Evolutionary conservation across 2,797 vertebrate species (phyloP).

Genomic region (Apodemus agrarius): DNA sequence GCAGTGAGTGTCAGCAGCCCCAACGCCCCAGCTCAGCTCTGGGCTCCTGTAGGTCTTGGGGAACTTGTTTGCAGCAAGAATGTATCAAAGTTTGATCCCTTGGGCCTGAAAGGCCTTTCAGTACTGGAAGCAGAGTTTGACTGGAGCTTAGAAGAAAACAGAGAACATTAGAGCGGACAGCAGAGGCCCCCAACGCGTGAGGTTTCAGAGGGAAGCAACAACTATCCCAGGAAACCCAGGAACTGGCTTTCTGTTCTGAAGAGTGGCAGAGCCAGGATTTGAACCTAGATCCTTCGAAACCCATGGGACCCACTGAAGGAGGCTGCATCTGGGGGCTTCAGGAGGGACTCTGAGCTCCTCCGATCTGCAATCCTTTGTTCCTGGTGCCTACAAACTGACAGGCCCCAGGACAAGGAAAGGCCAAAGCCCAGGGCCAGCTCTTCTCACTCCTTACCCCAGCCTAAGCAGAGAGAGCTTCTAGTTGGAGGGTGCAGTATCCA

Average conservation of each 20-base stretch:
- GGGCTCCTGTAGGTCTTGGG: background rate
- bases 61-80: background rate
- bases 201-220: background rate
- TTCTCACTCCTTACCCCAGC: too few species aligned
- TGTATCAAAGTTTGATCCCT: background rate
- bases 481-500: background rate
- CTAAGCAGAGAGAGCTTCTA: background rate
- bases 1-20: background rate
- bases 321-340: background rate
- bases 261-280: background rate
- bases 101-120: background rate
- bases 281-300: background rate
- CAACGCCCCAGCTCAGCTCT: background rate
- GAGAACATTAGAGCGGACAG: background rate
- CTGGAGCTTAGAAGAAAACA: background rate
- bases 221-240: background rate
- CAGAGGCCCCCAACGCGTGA: background rate
- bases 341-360: too few species aligned
- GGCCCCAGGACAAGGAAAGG: background rate
- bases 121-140: background rate
- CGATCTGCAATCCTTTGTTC: background rate
- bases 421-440: too few species aligned
- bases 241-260: background rate
- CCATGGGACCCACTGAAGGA: background rate
- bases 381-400: background rate